phyloP scores from a whole-genome alignment of 2,797 vertebrate genomes.

The Yasuhikotakia modesta region DNA sequence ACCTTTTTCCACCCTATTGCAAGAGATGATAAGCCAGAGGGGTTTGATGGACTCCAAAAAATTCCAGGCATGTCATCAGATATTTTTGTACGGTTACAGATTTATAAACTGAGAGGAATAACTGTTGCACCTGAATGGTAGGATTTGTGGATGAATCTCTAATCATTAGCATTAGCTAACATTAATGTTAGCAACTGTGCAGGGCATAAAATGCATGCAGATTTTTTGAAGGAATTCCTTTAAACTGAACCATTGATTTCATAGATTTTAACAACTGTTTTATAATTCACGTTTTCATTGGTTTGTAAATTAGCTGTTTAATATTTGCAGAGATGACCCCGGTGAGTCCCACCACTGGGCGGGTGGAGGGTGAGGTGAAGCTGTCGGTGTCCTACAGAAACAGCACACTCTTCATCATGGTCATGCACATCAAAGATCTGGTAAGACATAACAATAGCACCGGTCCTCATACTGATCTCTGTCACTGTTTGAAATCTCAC shows the following conservation, averaged over 20 bases:
- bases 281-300: too few relatives aligned
- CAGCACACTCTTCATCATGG: conserved; percentile 97
- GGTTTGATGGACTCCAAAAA: conserved; percentile 81
- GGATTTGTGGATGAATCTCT: not conserved
- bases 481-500: too few relatives aligned
- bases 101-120: not conserved
- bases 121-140: not conserved
- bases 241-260: not conserved
- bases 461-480: too few relatives aligned
- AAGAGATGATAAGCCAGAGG: conserved; percentile 93
- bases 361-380: conserved; percentile 95
- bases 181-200: too few relatives aligned
- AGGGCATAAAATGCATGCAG: too few relatives aligned
- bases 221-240: too few relatives aligned
- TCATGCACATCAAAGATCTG: conserved; percentile 94
- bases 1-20: conserved; percentile 97
- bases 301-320: not conserved
- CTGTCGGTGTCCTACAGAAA: conserved; percentile 96
- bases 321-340: conserved; percentile 76
- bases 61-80: conserved; percentile 74
- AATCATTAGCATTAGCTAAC: too few relatives aligned
- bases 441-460: conserved; percentile 26
- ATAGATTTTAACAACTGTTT: not conserved
- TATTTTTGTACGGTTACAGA: not conserved
- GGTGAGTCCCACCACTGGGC: conserved; percentile 86